A percentile compares a stretch with the other conserved stretches of the same genome.
These are phyloP conservation scores for Pandemis corylana DNA, from an alignment of 2,888 invertebrate genomes.

Conservation along the genomic window DNA sequence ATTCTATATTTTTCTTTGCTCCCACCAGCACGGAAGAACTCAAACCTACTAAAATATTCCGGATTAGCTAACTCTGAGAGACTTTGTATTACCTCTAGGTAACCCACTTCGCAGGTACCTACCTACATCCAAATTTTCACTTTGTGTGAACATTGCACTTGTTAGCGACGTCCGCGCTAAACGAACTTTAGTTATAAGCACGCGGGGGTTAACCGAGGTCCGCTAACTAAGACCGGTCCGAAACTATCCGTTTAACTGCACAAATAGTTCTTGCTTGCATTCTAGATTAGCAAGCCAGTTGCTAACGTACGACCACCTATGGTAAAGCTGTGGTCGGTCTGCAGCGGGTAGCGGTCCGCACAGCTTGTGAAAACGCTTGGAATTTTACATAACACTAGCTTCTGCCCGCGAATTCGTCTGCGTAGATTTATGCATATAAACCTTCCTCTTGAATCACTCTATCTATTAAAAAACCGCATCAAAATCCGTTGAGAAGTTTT, in stretches of 20 bases:
- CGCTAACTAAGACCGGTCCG: slow-evolving; percentile 49
- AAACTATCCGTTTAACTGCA: slow-evolving; percentile 56
- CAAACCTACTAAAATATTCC: no score
- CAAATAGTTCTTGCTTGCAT: slow-evolving; percentile 67
- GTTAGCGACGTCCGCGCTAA: background rate
- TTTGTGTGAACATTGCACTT: background rate
- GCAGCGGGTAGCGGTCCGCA: slow-evolving; percentile 4
- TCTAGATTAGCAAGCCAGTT: slow-evolving; percentile 58
- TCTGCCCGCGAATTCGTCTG: no score
- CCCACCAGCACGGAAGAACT: no score
- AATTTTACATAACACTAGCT: background rate
- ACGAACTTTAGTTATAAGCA: slow-evolving; percentile 3
- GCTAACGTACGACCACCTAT: slow-evolving; percentile 48
- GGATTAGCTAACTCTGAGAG: background rate
- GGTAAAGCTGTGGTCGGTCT: slow-evolving; percentile 38
- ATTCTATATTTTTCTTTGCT: no score
- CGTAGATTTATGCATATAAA: no score
- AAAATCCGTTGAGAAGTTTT: no score
- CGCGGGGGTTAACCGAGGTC: slow-evolving; percentile 36
- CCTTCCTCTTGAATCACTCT: no score
- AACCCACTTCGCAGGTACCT: no score
- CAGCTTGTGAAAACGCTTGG: slow-evolving; percentile 9
- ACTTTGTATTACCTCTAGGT: background rate
- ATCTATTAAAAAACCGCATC: no score
- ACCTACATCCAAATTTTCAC: background rate